Evolutionary conservation across 2,797 vertebrate species (phyloP), one percentile per base, ranked within the genome.

Genomic region (Urophycis tenuis): DNA sequence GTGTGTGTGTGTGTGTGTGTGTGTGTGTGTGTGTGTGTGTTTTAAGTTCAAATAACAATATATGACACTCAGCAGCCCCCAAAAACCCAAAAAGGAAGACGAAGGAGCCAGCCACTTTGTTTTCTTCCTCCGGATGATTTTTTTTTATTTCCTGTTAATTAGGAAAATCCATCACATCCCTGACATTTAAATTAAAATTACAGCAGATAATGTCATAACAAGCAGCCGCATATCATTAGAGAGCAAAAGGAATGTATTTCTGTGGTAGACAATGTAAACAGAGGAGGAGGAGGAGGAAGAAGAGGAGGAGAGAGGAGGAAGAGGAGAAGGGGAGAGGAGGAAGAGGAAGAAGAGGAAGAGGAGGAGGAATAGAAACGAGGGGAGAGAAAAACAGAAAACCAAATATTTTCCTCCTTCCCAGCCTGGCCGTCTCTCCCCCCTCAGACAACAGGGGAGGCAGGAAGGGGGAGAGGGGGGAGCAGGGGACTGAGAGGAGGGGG

Each of bases 141-240:
- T 84, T 85, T 81, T 64, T 71, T 81, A 45, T 71, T n/a, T 79
- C 80, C 32, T 49, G 88, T 91, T 92, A 88, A 92, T 91, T 91
- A 89, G 85, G 79, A 87, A 91, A 91, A 90, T 77, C 78, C 83
- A 83, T 91, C 90, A 90, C 84, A 89, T 85, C 78, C 84, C 80
- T 92, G 89, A 92, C 91, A 92, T 91, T 93, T 91, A 88, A 91
- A 93, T 93, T 89, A 89, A 90, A 92, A 92, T 89, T 82, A 89
- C 88, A 88, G 80, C 85, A 89, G 91, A 93, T 92, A 92, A 90
- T 90, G 90, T 92, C 89, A 90, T 85, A 86, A 89, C 82, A 92
- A 89, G 85, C 74, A 87, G 76, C 76, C 72, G 87, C 88, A 90
- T 91, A 88, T 90, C 83, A 89, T 91, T 90, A 90, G 71, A 82